Conservation (phyloP, 2,113 vertebrate species). For the Rhynchomys soricoides region DNA sequence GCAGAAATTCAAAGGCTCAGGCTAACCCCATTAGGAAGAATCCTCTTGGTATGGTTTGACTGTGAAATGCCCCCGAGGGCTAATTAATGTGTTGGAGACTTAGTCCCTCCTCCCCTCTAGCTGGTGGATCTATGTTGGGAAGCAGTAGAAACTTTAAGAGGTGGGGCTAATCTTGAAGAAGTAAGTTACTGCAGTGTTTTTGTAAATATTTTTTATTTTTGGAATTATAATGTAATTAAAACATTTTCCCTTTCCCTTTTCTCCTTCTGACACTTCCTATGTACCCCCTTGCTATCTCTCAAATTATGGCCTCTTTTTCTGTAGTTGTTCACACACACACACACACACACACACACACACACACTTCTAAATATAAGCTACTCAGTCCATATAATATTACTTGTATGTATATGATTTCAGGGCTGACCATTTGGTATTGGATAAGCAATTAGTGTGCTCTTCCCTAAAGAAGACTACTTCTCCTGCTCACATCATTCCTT, state of each 20-base stretch:
- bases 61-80: background rate
- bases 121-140: too few species aligned
- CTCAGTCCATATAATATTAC: background rate
- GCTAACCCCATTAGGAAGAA: background rate
- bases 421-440: background rate
- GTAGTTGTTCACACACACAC: background rate
- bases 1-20: background rate
- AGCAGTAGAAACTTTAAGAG: too few species aligned
- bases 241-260: background rate
- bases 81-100: background rate
- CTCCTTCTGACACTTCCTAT: background rate
- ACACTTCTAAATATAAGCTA: background rate
- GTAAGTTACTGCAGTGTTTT: too few species aligned
- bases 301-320: background rate
- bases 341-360: background rate
- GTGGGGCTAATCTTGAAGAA: background rate
- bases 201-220: background rate
- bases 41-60: background rate
- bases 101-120: too few species aligned
- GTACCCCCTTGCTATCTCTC: background rate
- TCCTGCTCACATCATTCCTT: background rate
- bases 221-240: background rate
- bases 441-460: background rate
- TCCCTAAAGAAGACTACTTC: background rate
- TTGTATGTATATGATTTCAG: background rate